These are phyloP conservation scores for Bucorvus abyssinicus DNA, from an alignment of 2,797 vertebrate species.

Conservation along the genomic window DNA sequence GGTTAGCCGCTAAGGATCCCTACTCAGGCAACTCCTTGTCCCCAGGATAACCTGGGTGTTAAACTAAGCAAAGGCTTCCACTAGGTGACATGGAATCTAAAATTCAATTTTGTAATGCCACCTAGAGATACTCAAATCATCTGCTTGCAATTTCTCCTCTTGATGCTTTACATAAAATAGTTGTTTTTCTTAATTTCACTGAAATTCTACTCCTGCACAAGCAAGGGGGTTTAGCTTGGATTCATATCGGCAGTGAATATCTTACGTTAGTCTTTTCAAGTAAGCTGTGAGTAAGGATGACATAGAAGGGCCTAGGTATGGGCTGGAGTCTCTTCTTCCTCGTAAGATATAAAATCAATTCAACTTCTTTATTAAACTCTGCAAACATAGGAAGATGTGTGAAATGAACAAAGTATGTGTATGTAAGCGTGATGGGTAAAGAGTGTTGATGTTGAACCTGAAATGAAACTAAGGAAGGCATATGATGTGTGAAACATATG, in stretches of 20 bases:
- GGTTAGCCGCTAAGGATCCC: neutral
- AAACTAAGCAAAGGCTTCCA: neutral
- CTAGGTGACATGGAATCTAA: neutral
- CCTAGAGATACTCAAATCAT: neutral
- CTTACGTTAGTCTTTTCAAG: neutral
- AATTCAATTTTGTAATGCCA: neutral
- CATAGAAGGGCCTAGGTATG: neutral
- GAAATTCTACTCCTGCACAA: neutral
- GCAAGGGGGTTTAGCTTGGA: neutral
- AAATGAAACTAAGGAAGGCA: slow-evolving; percentile 71
- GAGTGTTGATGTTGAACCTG: slow-evolving; percentile 73
- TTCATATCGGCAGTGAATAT: neutral
- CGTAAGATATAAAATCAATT: neutral
- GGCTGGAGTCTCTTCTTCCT: neutral
- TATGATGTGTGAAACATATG: slow-evolving; percentile 76
- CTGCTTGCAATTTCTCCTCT: neutral
- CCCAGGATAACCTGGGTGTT: neutral
- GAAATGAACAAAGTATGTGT: slow-evolving; percentile 71
- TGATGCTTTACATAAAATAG: neutral
- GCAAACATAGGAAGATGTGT: slow-evolving; percentile 68
- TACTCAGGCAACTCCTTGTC: neutral
- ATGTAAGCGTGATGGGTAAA: slow-evolving; percentile 67
- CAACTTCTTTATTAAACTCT: slow-evolving; percentile 23
- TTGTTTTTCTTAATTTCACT: neutral
- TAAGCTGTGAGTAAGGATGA: neutral